These are phyloP conservation scores for Coendou prehensilis DNA, from an alignment of 2,797 vertebrate species.

Conservation along the genomic window DNA sequence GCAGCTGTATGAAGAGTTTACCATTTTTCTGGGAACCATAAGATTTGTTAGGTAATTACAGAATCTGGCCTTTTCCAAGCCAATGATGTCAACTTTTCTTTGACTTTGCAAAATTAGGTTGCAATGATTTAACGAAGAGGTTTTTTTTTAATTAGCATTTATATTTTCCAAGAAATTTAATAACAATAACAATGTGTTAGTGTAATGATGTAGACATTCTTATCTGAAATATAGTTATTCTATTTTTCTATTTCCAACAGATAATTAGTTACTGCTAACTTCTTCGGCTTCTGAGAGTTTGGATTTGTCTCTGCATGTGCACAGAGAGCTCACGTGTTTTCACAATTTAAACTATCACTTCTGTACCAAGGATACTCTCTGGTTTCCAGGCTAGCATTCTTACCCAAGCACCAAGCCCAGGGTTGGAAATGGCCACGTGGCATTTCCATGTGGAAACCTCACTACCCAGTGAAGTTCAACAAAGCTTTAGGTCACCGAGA, in stretches of 20 bases:
- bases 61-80: not conserved
- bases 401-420: not conserved
- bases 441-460: not conserved
- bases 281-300: slow-evolving; percentile 8
- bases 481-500: not conserved
- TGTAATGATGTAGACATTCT: not conserved
- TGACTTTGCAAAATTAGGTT: slow-evolving; percentile 2
- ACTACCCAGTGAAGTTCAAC: not conserved
- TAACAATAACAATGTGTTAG: not conserved
- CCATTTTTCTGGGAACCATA: not conserved
- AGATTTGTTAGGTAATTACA: slow-evolving; percentile 64
- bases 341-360: not conserved
- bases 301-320: not conserved
- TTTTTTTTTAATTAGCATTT: slow-evolving; percentile 25
- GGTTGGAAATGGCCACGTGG: not conserved
- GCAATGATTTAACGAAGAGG: slow-evolving; percentile 20
- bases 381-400: not conserved
- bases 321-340: not conserved
- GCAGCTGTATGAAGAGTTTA: not conserved
- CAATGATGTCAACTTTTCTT: not conserved
- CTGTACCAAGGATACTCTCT: not conserved
- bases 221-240: slow-evolving; percentile 39
- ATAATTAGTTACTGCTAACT: slow-evolving; percentile 4
- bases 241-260: slow-evolving; percentile 40
- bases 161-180: slow-evolving; percentile 48